Evolutionary conservation across 1,140 invertebrate species (phyloP).

Genomic region (Ceratosolen fusciceps): DNA sequence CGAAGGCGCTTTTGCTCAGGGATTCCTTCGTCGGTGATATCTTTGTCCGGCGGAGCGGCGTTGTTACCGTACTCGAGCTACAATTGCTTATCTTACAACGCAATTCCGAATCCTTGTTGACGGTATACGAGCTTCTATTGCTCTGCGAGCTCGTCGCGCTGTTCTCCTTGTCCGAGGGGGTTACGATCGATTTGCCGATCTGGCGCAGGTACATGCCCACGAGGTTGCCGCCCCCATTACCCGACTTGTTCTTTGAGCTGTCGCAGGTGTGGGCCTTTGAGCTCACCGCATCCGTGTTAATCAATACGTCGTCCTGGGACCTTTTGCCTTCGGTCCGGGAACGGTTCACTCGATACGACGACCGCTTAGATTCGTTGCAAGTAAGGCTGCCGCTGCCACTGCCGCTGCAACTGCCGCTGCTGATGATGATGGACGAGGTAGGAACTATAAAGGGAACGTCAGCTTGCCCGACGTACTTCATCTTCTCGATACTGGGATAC

Average conservation of each 20-base stretch:
- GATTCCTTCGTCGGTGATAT: conserved; percentile 68
- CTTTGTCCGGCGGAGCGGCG: conserved; percentile 65
- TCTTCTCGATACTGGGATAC: conserved; percentile 44
- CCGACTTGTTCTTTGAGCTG: conserved; percentile 56
- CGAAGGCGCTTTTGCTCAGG: conserved; percentile 60
- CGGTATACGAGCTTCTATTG: conserved; percentile 43
- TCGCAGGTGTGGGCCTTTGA: conserved; percentile 48
- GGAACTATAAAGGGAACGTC: conserved; percentile 44
- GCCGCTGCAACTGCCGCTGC: too few species aligned
- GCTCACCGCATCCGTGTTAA: background rate
- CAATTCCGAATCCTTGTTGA: conserved; percentile 10
- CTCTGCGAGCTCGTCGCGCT: conserved; percentile 51
- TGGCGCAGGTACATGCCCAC: conserved; percentile 65
- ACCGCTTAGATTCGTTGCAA: conserved; percentile 42
- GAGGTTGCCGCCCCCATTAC: conserved; percentile 54
- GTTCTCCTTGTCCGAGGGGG: conserved; percentile 60
- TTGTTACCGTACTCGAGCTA: conserved; percentile 31
- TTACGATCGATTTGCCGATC: conserved; percentile 62
- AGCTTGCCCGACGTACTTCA: conserved; percentile 44
- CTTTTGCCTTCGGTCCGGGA: conserved; percentile 10
- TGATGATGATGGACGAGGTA: conserved; percentile 27
- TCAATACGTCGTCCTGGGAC: conserved; percentile 1
- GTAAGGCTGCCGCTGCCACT: too few species aligned
- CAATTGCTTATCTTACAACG: conserved; percentile 51
- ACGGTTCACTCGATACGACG: conserved; percentile 43